These are phyloP conservation scores for Brachylomia viminalis DNA, from an alignment of 2,888 invertebrate species.

Conservation along the genomic window DNA sequence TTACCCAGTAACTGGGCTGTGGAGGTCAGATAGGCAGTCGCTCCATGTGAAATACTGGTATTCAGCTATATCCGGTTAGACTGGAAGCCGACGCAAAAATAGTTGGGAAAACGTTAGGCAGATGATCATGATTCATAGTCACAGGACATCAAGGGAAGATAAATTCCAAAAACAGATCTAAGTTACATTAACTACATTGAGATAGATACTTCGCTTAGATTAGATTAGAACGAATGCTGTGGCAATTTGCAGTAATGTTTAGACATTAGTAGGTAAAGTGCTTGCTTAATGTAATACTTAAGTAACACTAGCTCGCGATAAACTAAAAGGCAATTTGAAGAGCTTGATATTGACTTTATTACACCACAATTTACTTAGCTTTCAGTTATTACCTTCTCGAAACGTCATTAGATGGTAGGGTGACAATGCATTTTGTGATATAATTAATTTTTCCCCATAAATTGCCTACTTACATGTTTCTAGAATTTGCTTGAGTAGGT, in stretches of 20 bases:
- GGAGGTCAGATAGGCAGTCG: too few species aligned
- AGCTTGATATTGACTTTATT: slow-evolving; percentile 50
- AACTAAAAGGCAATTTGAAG: slow-evolving; percentile 25
- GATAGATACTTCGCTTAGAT: slow-evolving; percentile 4
- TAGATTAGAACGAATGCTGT: slow-evolving; percentile 13
- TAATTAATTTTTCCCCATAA: neutral
- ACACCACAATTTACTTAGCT: slow-evolving; percentile 46
- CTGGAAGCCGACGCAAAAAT: too few species aligned
- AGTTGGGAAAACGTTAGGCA: neutral
- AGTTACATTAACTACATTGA: neutral
- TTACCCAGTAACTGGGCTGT: too few species aligned
- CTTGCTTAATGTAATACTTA: slow-evolving; percentile 4
- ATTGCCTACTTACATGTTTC: neutral
- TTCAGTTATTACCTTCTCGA: slow-evolving; percentile 46
- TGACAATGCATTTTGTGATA: slow-evolving; percentile 23
- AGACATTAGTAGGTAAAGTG: slow-evolving; percentile 7
- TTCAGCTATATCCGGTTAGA: too few species aligned
- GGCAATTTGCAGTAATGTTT: slow-evolving; percentile 28
- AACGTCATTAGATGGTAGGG: slow-evolving; percentile 19
- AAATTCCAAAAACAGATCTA: neutral
- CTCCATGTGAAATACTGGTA: neutral
- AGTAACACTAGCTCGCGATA: slow-evolving; percentile 29
- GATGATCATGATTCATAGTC: neutral
- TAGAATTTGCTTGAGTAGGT: neutral
- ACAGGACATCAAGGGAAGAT: neutral